These are phyloP conservation scores for Muntiacus reevesi DNA, from an alignment of 2,113 vertebrate genomes.

Conservation along the genomic window DNA sequence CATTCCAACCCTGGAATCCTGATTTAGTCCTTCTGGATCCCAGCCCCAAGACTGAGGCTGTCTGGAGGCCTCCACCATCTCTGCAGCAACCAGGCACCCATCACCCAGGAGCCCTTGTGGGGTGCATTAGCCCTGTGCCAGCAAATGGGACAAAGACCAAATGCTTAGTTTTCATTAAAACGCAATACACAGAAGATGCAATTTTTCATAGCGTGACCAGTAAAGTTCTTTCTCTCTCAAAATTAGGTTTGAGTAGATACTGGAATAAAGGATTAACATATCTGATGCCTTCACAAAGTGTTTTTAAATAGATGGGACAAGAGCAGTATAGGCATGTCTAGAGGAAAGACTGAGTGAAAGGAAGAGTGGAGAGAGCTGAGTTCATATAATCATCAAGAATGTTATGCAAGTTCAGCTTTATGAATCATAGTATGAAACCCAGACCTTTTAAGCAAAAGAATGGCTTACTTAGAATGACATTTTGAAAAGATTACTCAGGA, in stretches of 20 bases:
- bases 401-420: background rate
- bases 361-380: background rate
- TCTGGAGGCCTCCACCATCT: background rate
- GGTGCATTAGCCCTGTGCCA: background rate
- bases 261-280: background rate
- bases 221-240: background rate
- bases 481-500: background rate
- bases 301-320: background rate
- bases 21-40: background rate
- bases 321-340: background rate
- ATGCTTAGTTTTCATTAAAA: background rate
- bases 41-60: background rate
- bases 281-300: background rate
- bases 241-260: background rate
- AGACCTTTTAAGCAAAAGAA: background rate
- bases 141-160: background rate
- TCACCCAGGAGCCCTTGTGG: accelerated
- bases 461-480: background rate
- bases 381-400: too few relatives aligned
- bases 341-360: background rate
- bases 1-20: background rate
- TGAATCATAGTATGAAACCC: background rate
- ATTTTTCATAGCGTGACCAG: background rate
- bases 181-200: background rate
- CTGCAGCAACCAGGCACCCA: background rate